phyloP scores from a whole-genome alignment of 2,888 invertebrate species.

The Pandemis heparana region DNA sequence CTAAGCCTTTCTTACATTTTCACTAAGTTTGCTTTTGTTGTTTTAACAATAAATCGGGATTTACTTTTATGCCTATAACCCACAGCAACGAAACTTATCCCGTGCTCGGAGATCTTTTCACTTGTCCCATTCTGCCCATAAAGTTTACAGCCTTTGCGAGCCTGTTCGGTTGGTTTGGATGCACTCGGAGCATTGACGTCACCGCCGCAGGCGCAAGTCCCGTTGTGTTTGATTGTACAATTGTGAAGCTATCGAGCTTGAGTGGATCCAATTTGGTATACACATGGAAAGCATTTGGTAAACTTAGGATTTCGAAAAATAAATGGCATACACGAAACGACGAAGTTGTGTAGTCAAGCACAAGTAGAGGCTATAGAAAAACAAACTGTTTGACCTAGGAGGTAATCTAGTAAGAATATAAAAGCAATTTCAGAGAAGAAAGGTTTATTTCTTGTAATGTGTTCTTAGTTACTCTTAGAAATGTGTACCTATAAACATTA shows the following conservation, averaged over 20 bases:
- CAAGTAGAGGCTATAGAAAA: too few relatives aligned
- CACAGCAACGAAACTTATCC: background rate
- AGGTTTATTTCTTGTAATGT: background rate
- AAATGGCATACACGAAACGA: background rate
- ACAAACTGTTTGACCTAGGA: too few relatives aligned
- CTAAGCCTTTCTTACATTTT: too few relatives aligned
- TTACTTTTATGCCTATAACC: background rate
- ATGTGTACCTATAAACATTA: background rate
- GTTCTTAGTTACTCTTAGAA: background rate
- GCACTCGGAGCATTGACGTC: conserved; percentile 53
- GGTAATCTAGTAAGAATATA: too few relatives aligned
- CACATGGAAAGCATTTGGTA: background rate
- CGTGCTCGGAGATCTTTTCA: conserved; percentile 4
- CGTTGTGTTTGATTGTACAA: conserved; percentile 1
- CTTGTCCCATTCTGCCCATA: background rate
- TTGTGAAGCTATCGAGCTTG: conserved; percentile 1
- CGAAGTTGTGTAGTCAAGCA: too few relatives aligned
- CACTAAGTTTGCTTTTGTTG: too few relatives aligned
- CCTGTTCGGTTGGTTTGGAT: conserved; percentile 48
- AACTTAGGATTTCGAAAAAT: background rate
- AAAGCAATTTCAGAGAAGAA: too few relatives aligned
- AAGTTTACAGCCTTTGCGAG: conserved; percentile 54
- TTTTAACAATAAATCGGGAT: background rate
- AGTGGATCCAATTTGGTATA: conserved; percentile 9
- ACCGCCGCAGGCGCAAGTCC: conserved; percentile 33